Evolutionary conservation across 2,113 vertebrate species (phyloP).

Genomic region (Thalassarche chlororhynchos): DNA sequence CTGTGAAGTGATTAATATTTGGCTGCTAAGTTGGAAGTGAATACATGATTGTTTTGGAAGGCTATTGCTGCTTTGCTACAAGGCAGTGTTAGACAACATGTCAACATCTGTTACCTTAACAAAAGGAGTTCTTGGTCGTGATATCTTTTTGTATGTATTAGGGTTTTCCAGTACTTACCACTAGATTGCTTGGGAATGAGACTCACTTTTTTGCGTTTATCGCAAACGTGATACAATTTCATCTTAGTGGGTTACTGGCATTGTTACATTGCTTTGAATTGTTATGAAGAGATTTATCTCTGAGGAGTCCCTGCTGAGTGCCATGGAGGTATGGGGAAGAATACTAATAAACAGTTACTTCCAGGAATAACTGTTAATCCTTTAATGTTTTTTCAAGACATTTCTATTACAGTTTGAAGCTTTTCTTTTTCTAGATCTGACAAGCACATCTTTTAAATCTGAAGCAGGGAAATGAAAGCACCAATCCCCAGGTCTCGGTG

Average conservation of each 20-base stretch:
- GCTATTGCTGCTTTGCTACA: not conserved
- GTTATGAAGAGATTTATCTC: not conserved
- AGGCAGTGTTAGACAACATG: not conserved
- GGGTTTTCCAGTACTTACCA: not conserved
- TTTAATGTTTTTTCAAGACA: not conserved
- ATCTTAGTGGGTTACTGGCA: not conserved
- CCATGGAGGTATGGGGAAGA: not conserved
- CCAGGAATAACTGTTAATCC: constrained; percentile 3
- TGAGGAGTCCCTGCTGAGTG: not conserved
- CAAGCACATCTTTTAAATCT: not conserved
- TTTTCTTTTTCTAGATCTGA: not conserved
- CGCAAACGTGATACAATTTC: not conserved
- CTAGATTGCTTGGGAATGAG: not conserved
- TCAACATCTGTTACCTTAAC: not conserved
- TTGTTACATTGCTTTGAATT: not conserved
- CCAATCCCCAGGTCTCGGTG: not conserved
- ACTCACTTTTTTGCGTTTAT: not conserved
- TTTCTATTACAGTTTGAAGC: not conserved
- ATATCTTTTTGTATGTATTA: not conserved
- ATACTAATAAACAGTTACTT: constrained; percentile 18
- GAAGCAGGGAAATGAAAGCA: not conserved
- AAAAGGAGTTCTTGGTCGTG: not conserved
- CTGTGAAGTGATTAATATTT: not conserved
- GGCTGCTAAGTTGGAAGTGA: not conserved
- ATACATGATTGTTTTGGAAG: not conserved